These are phyloP conservation scores for Leucoraja erinaceus DNA, from an alignment of 2,113 vertebrate species.

Conservation along the genomic window DNA sequence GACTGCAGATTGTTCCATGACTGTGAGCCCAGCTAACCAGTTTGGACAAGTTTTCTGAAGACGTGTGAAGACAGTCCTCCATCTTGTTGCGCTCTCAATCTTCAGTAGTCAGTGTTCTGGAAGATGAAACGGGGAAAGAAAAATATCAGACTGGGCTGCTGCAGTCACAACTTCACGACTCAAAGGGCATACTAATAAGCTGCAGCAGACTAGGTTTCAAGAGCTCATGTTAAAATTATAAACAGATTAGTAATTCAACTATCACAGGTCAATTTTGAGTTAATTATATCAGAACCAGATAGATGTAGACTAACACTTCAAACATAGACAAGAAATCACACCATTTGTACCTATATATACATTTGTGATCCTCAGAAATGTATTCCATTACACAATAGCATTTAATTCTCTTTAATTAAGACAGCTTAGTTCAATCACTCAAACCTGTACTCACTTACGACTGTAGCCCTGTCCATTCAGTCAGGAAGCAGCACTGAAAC, in stretches of 20 bases:
- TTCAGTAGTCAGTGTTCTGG: conserved; percentile 48
- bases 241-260: background rate
- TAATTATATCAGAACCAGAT: background rate
- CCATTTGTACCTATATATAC: background rate
- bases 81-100: conserved; percentile 51
- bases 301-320: background rate
- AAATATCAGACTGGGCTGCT: conserved; percentile 39
- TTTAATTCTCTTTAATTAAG: background rate
- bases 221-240: background rate
- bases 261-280: background rate
- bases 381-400: background rate
- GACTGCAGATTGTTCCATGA: conserved; percentile 83
- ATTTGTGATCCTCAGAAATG: background rate
- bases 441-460: background rate
- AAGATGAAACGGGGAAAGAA: conserved; percentile 43
- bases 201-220: background rate
- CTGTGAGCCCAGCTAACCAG: conserved; percentile 89
- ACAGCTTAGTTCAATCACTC: background rate
- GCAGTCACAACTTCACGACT: background rate
- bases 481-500: background rate
- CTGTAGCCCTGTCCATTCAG: background rate
- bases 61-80: conserved; percentile 83
- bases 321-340: too few relatives aligned
- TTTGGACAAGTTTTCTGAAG: conserved; percentile 78
- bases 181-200: background rate